Evolutionary conservation across 2,888 invertebrate species (phyloP).

Genomic region (Drosophila sordidula): DNA sequence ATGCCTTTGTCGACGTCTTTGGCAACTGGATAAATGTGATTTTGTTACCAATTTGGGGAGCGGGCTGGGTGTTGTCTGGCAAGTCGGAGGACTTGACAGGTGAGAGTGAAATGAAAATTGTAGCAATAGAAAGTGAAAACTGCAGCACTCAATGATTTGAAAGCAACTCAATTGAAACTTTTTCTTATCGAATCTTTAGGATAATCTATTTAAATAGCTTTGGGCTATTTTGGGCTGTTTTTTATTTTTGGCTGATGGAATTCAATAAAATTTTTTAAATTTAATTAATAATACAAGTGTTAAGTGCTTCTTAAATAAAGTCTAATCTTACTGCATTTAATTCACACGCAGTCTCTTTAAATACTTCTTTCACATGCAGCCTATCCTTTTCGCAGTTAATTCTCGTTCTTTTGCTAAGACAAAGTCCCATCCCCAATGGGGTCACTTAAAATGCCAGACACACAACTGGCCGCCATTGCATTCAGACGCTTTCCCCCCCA

Average conservation of each 20-base stretch:
- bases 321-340: constrained; percentile 6
- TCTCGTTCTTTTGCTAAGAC: constrained; percentile 6
- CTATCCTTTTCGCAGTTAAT: constrained; percentile 22
- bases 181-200: background rate
- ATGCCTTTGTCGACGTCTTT: constrained; percentile 28
- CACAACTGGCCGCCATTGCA: constrained; percentile 38
- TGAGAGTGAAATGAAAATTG: constrained; percentile 6
- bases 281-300: background rate
- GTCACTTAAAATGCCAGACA: constrained; percentile 69
- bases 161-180: constrained; percentile 14
- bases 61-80: constrained; percentile 42
- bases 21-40: constrained; percentile 70
- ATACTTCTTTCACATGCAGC: constrained; percentile 12
- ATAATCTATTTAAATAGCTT: background rate
- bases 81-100: constrained; percentile 13
- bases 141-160: constrained; percentile 11
- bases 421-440: constrained; percentile 4
- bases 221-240: background rate
- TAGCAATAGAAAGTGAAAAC: constrained; percentile 1
- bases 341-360: background rate
- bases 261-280: background rate
- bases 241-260: background rate
- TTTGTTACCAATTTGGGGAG: constrained; percentile 44
- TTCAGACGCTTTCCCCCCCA: background rate
- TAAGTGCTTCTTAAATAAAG: too few species aligned